A percentile compares a stretch with the other conserved stretches of the same genome.
Evolutionary conservation across 2,888 invertebrate species (phyloP).

Genomic region (Lycaena phlaeas): DNA sequence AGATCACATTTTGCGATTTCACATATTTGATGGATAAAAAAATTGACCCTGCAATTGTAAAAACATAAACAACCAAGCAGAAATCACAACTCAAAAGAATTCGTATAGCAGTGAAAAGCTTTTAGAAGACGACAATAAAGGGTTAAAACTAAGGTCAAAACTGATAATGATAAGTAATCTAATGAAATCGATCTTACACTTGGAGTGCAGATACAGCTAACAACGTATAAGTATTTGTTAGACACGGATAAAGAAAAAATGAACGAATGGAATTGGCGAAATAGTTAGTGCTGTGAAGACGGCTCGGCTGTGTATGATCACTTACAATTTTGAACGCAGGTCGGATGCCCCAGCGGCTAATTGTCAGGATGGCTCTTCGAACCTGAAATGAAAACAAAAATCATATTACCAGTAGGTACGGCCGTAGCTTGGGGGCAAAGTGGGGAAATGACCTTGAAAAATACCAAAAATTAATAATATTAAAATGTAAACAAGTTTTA

Average conservation of each 20-base stretch:
- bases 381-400: slow-evolving; percentile 33
- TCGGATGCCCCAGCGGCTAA: slow-evolving; percentile 81
- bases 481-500: no score
- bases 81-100: slow-evolving; percentile 31
- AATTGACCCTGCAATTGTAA: slow-evolving; percentile 63
- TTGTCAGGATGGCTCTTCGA: slow-evolving; percentile 80
- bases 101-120: background rate
- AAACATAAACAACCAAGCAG: slow-evolving; percentile 50
- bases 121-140: no score
- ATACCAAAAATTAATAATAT: no score
- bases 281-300: slow-evolving; percentile 36
- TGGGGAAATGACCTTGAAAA: no score
- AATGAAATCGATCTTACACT: no score
- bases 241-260: no score
- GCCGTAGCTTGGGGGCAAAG: no score
- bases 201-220: no score
- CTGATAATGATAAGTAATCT: no score
- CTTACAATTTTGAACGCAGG: slow-evolving; percentile 81
- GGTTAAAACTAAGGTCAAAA: no score
- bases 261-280: background rate
- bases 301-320: slow-evolving; percentile 42
- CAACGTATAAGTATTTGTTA: no score
- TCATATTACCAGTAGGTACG: no score
- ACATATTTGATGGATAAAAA: slow-evolving; percentile 52
- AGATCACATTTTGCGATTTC: slow-evolving; percentile 26